phyloP scores from a whole-genome alignment of 2,888 invertebrate species.

The Disparrhopalites patrizii region DNA sequence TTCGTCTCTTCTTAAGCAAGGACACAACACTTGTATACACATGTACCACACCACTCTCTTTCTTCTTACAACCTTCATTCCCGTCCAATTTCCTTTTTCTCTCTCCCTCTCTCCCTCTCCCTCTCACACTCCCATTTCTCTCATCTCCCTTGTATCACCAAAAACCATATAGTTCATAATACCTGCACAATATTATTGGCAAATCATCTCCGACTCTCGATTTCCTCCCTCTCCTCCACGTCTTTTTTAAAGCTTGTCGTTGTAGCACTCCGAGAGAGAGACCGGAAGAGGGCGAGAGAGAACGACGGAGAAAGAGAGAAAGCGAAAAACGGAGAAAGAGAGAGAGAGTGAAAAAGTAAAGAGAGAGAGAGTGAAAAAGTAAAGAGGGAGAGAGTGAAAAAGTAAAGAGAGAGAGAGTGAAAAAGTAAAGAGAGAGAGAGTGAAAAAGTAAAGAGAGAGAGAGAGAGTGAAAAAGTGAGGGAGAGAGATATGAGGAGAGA shows the following conservation, averaged over 20 bases:
- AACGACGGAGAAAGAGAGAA: too few species aligned
- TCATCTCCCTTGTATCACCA: conserved; percentile 5
- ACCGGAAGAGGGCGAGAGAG: too few species aligned
- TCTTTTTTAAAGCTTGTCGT: conserved; percentile 21
- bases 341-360: too few species aligned
- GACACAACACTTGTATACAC: not conserved
- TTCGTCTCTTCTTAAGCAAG: not conserved
- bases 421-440: too few species aligned
- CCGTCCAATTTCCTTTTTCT: conserved; percentile 23
- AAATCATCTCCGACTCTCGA: conserved; percentile 19
- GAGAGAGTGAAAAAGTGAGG: too few species aligned
- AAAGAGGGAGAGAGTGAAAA: too few species aligned
- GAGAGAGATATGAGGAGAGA: too few species aligned
- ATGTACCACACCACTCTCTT: not conserved
- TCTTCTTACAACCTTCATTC: conserved; percentile 10
- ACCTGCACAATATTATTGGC: conserved; percentile 19
- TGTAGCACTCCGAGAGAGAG: too few species aligned
- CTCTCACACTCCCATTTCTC: not conserved
- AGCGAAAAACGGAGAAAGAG: too few species aligned
- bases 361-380: too few species aligned
- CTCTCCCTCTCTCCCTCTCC: not conserved
- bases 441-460: too few species aligned
- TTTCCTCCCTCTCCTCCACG: not conserved
- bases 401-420: too few species aligned
- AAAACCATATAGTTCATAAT: conserved; percentile 4